Evolutionary conservation across 2,113 vertebrate genomes (phyloP).

Genomic region (Columbina picui): DNA sequence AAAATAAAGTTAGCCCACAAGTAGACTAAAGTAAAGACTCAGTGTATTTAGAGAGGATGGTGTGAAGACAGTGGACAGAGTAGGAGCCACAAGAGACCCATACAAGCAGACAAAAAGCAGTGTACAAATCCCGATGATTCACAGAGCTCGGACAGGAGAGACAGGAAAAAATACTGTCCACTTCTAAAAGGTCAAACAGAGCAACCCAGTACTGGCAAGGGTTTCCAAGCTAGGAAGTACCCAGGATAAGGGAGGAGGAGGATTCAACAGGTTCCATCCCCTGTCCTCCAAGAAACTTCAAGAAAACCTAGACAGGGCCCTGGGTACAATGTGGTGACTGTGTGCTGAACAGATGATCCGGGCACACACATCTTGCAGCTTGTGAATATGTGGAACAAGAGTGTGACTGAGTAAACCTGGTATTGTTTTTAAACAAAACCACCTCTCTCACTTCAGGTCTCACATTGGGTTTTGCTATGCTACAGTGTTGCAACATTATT

Average conservation of each 20-base stretch:
- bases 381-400: background rate
- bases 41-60: background rate
- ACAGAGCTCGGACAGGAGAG: background rate
- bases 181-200: background rate
- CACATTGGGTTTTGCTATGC: background rate
- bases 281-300: background rate
- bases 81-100: background rate
- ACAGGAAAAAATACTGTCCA: background rate
- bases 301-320: background rate
- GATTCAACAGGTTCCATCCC: background rate
- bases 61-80: background rate
- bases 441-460: background rate
- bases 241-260: background rate
- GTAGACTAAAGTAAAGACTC: background rate
- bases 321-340: background rate
- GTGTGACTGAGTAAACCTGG: background rate
- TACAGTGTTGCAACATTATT: background rate
- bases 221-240: background rate
- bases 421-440: background rate
- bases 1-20: background rate
- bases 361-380: rapidly evolving
- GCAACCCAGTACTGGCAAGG: background rate
- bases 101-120: background rate
- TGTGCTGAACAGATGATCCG: rapidly evolving
- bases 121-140: background rate